Base-by-base conservation (phyloP, 2,113 vertebrate genomes). In the Scortum barcoo region DNA sequence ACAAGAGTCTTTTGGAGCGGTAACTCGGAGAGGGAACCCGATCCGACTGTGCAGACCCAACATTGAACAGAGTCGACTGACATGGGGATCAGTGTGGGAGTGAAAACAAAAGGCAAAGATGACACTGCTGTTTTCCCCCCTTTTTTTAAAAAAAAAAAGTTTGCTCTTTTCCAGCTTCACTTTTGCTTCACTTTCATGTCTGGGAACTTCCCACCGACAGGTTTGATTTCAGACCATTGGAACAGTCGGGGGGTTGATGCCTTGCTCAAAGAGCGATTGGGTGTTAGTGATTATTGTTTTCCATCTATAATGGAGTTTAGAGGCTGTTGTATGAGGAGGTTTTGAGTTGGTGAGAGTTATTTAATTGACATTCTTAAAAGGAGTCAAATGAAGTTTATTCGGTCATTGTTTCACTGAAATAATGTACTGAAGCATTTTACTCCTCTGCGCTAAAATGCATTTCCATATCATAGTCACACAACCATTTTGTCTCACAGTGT, bases 1-100 rank as follows among this genome's bases (percentile, higher is more conserved):
- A 51, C 86, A 42, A 7, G 17, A 50, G 10, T 16, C 8, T 61
- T 66, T 83, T 33, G 65, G 81, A 75, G 58, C 48, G 2, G 33
- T 50, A 19, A 63, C 71, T 81, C 48, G 66, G 78, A 83, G 76
- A 72, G 50, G 67, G 65, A 89, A 86, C 46, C 53, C 44, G 56
- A 87, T 83, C 85, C 9, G 30, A 16, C 42, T 20, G 5, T 10
- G 48, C 74, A 68, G 65, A 72, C 40, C 17, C 13, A 75, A 72
- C 78, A 28, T 3, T 68, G 78, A 85, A 61, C 50, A 63, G 30
- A 26, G 36, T 11, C 10, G 20, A 66, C 44, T 28, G 76, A 90
- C 75, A 69, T 63, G 14, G 20, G 56, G 81, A 80, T 90, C 78
- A 77, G 67, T 33, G 63, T 63, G 38, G 36, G 57, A 40, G 53